Evolutionary conservation across 64 coral and sea anemone genomes (phyloP).

Genomic region (Montipora foliosa): DNA sequence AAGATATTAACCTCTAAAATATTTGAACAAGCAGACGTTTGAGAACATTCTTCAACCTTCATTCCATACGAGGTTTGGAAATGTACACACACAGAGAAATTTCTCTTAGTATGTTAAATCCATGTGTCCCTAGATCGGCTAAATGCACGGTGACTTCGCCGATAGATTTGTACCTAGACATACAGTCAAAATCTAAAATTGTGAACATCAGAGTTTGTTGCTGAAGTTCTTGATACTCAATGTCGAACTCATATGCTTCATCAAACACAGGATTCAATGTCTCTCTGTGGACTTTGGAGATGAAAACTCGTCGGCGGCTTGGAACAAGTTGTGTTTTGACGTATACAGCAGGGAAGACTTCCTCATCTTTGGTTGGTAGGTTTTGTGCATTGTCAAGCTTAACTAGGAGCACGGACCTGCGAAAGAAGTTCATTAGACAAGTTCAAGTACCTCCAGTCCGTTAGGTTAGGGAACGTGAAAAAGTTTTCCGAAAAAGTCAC

Average conservation of each 20-base stretch:
- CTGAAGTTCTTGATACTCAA: constrained; percentile 79
- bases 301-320: constrained; percentile 83
- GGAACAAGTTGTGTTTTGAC: constrained; percentile 92
- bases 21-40: neutral
- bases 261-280: constrained; percentile 86
- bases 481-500: too few relatives aligned
- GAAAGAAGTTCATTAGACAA: neutral
- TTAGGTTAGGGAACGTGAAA: too few relatives aligned
- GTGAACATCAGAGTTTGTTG: constrained; percentile 85
- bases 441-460: neutral
- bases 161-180: constrained; percentile 77
- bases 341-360: constrained; percentile 80
- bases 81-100: constrained; percentile 94
- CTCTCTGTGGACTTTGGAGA: constrained; percentile 89
- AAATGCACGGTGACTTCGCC: constrained; percentile 85
- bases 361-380: constrained; percentile 68
- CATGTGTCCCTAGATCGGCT: constrained; percentile 82
- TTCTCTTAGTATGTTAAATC: constrained; percentile 92
- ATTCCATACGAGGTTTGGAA: constrained; percentile 59
- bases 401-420: constrained; percentile 73
- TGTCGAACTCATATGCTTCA: constrained; percentile 95
- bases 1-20: neutral
- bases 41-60: neutral
- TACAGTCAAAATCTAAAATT: constrained; percentile 91
- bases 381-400: constrained; percentile 87